These are phyloP conservation scores for Motacilla alba DNA, from an alignment of 2,113 vertebrate species.

Conservation along the genomic window DNA sequence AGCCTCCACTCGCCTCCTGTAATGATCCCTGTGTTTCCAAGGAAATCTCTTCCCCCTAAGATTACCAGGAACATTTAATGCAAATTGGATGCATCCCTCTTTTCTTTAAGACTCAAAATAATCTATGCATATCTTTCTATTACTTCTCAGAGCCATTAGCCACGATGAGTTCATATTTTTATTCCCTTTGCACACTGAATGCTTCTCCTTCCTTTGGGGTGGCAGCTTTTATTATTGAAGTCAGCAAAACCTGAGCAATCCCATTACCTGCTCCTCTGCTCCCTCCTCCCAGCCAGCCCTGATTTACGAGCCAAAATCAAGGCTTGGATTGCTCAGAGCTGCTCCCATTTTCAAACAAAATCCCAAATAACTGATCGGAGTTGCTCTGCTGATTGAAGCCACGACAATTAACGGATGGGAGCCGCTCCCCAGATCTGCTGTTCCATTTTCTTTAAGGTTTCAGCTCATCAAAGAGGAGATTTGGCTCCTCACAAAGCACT, in stretches of 20 bases:
- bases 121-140: constrained; percentile 50
- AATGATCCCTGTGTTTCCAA: constrained; percentile 1
- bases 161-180: constrained; percentile 49
- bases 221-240: constrained; percentile 55
- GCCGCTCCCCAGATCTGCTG: background rate
- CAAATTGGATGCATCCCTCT: constrained; percentile 50
- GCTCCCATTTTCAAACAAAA: background rate
- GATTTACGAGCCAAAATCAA: constrained; percentile 47
- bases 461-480: background rate
- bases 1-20: background rate
- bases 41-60: constrained; percentile 26
- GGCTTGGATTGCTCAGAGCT: background rate
- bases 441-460: background rate
- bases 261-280: background rate
- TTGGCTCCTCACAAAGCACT: background rate
- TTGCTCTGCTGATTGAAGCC: background rate
- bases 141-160: constrained; percentile 53
- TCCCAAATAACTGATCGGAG: background rate
- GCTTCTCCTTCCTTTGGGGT: constrained; percentile 45
- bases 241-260: constrained; percentile 39
- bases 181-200: constrained; percentile 10
- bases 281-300: background rate
- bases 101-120: constrained; percentile 34
- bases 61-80: constrained; percentile 51
- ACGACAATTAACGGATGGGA: background rate